Percentiles rank a stretch among this genome's conserved stretches.
Evolutionary conservation across 2,797 vertebrate species (phyloP).

Genomic region (Urocyon cinereoargenteus): DNA sequence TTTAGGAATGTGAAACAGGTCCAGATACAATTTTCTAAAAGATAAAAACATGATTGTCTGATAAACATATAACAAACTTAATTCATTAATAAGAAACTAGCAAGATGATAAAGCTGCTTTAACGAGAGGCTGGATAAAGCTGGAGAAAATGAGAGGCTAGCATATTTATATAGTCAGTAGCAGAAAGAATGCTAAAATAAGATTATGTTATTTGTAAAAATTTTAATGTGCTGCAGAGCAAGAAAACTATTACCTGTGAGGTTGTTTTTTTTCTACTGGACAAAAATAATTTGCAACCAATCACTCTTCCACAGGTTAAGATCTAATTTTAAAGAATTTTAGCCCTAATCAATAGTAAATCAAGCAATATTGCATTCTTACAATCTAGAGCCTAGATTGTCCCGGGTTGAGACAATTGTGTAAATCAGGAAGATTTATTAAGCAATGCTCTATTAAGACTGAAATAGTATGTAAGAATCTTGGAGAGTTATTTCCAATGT

Average conservation of each 20-base stretch:
- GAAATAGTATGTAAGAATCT: neutral
- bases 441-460: neutral
- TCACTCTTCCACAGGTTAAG: neutral
- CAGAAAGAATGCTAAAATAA: slow-evolving; percentile 41
- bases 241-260: neutral
- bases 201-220: neutral
- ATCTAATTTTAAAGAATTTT: neutral
- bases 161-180: neutral
- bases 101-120: slow-evolving; percentile 10
- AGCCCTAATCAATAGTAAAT: slow-evolving; percentile 29
- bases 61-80: neutral
- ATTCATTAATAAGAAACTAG: slow-evolving; percentile 14
- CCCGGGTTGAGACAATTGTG: neutral
- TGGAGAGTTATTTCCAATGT: neutral
- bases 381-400: neutral
- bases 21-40: slow-evolving; percentile 18
- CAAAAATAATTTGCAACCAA: slow-evolving; percentile 6
- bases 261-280: slow-evolving; percentile 34
- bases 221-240: neutral
- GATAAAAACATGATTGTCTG: neutral
- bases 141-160: neutral
- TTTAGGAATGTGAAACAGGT: neutral
- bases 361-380: neutral
- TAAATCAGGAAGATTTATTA: neutral
- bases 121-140: neutral